Evolutionary conservation across 2,888 invertebrate species (phyloP).

Genomic region (Leptura quadrifasciata): DNA sequence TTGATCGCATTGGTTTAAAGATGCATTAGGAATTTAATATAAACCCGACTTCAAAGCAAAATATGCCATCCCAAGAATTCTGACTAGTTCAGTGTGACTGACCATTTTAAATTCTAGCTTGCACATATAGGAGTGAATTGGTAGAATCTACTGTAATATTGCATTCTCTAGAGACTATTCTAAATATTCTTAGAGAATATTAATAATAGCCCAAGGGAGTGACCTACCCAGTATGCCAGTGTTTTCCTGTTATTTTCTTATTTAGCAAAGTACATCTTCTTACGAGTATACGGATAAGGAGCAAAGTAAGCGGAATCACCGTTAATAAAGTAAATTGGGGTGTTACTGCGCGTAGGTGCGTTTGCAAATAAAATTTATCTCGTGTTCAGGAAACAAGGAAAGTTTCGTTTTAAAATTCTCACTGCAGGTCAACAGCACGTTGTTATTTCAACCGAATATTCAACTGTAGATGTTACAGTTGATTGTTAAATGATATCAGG

Average conservation of each 20-base stretch:
- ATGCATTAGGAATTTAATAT: conserved; percentile 7
- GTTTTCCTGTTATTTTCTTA: neutral
- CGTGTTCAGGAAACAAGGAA: neutral
- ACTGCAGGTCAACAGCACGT: neutral
- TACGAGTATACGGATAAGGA: neutral
- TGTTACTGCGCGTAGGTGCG: neutral
- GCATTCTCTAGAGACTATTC: neutral
- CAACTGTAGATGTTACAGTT: no score
- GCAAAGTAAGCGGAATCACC: neutral
- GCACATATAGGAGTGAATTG: neutral
- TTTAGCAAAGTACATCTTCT: neutral
- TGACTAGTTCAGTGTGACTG: neutral
- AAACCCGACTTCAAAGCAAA: neutral
- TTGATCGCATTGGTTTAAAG: neutral
- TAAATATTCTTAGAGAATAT: neutral
- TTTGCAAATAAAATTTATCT: neutral
- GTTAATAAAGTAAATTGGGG: conserved; percentile 2
- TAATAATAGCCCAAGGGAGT: neutral
- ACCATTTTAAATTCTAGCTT: neutral
- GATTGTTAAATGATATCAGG: no score
- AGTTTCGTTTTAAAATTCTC: neutral
- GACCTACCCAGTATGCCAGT: conserved; percentile 2
- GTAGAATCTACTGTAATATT: neutral
- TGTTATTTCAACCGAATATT: no score
- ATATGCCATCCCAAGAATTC: neutral